Evolutionary conservation across 1,140 invertebrate species (phyloP), one percentile per base, ranked within the genome.

Genomic region (Papilio glaucus): DNA sequence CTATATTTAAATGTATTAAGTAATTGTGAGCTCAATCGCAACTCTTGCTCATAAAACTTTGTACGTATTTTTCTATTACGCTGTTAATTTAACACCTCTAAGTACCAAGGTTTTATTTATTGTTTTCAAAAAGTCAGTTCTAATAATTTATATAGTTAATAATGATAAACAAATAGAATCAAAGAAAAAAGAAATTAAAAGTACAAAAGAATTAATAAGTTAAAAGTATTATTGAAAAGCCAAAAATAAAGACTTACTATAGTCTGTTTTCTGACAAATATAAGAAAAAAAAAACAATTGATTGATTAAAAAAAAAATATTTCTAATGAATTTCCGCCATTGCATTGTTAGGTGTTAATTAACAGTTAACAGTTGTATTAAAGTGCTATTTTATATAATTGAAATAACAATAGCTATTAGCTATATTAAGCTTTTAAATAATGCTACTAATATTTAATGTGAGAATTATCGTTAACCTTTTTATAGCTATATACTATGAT

Each of bases 1-100:
- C 4, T 73, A 39, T 68, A 42, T 69, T 29, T 10, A 7, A 57
- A 61, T 69, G 49, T 29, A n/a, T 42, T 45, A 41, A 57, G 42
- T 76, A 71, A 72, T 72, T 77, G 73, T 75, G 76, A 82, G 82
- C 82, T 84, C 80, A 84, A 82, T 73, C 42, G 78, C 49, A 84
- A 84, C 72, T 37, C 60, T 80, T 82, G 80, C 82, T 84, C 80
- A 82, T 65, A 38, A 41, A 65, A 65, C 15, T 38, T 65, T 65
- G n/a, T 65, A 65, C 62, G 29, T 65, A 65, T 37, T 38, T 39
- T 65, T 65, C 49, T 57, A 57, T 57, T 57, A 53, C 8, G 24
- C 15, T 18, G 15, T 33, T 21, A 49, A 49, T 49, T 26, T 57
- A 26, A 57, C 21, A 57, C 24, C 49, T 57, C 49, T 24, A 57